Evolutionary conservation across 2,888 invertebrate genomes (phyloP).

Genomic region (Pterobdella sp.): DNA sequence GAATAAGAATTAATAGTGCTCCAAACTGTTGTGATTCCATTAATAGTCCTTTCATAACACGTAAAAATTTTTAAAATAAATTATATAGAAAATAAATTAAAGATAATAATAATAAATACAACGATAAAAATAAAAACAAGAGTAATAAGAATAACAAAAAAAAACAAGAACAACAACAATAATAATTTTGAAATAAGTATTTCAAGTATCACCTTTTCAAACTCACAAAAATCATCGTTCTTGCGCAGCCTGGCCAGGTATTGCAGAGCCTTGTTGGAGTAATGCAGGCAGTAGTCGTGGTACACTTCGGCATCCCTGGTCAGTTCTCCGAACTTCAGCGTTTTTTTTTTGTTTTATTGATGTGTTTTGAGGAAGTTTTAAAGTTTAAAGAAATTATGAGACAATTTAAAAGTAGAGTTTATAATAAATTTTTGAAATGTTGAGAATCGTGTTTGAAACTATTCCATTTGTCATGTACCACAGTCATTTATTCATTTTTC

Average conservation of each 20-base stretch:
- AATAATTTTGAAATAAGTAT: neutral
- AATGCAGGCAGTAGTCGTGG: conserved; percentile 61
- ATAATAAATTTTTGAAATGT: too few relatives aligned
- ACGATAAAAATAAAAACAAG: too few relatives aligned
- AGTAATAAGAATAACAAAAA: neutral
- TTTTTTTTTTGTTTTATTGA: neutral
- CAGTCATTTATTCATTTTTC: too few relatives aligned
- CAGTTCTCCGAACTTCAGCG: conserved; percentile 45
- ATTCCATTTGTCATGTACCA: too few relatives aligned
- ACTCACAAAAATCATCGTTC: conserved; percentile 59
- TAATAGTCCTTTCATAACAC: neutral
- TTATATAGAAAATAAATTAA: neutral
- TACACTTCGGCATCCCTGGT: conserved; percentile 54
- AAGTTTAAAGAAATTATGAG: too few relatives aligned
- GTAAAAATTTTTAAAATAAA: neutral
- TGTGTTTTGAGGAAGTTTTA: too few relatives aligned
- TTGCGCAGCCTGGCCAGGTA: conserved; percentile 58
- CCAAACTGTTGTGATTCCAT: neutral
- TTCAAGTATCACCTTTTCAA: conserved; percentile 55
- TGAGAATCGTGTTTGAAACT: neutral
- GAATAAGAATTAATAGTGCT: too few relatives aligned
- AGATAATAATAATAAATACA: too few relatives aligned
- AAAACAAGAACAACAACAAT: neutral
- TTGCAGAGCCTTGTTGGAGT: conserved; percentile 58
- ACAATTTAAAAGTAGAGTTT: too few relatives aligned